phyloP scores from a whole-genome alignment of 1,140 invertebrate species.

The Cydia strobilella region DNA sequence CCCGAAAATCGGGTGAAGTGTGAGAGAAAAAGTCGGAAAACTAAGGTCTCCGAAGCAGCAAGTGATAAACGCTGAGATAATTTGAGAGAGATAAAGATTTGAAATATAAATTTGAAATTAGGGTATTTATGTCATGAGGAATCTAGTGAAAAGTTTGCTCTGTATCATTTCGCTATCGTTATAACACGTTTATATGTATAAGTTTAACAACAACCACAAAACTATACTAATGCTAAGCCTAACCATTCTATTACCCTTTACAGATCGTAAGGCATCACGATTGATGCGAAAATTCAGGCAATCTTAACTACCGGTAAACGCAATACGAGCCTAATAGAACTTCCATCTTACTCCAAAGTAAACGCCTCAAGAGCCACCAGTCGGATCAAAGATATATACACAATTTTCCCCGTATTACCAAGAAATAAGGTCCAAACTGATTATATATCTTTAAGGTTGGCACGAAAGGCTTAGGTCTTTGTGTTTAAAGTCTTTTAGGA shows the following conservation, averaged over 20 bases:
- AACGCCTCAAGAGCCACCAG: background rate
- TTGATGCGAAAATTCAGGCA: constrained; percentile 16
- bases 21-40: too few species aligned
- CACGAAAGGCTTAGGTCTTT: background rate
- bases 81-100: too few species aligned
- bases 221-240: background rate
- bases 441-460: background rate
- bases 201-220: background rate
- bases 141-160: too few species aligned
- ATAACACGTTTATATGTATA: background rate
- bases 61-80: too few species aligned
- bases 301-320: constrained; percentile 9
- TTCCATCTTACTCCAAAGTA: background rate
- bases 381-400: background rate
- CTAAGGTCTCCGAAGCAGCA: too few species aligned
- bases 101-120: too few species aligned
- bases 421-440: background rate
- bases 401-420: background rate
- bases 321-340: constrained; percentile 3
- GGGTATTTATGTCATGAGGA: too few species aligned
- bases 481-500: constrained; percentile 9
- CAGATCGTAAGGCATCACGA: background rate
- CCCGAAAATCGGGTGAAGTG: too few species aligned
- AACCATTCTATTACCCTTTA: background rate
- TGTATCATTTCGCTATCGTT: too few species aligned